Evolutionary conservation across 2,797 vertebrate genomes (phyloP).

Genomic region (Neostethus bicornis): DNA sequence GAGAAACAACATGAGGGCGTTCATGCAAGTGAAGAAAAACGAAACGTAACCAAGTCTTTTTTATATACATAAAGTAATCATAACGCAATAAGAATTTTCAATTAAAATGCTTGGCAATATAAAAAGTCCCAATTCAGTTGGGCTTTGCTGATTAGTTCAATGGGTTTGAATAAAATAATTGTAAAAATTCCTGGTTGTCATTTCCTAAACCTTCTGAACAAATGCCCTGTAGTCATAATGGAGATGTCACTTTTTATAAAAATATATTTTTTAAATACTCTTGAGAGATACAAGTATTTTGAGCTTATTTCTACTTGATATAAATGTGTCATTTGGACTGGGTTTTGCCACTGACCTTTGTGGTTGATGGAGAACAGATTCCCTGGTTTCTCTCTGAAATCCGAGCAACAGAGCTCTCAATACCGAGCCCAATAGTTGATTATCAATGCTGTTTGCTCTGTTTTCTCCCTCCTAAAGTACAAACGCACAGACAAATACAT

Average conservation of each 20-base stretch:
- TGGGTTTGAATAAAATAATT: background rate
- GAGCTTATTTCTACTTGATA: background rate
- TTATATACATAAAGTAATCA: too few relatives aligned
- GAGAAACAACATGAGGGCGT: background rate
- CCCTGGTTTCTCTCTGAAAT: slow-evolving; percentile 74
- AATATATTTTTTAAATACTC: background rate
- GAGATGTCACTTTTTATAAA: background rate
- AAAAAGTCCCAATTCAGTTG: too few relatives aligned
- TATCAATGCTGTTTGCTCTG: slow-evolving; percentile 40
- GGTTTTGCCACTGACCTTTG: slow-evolving; percentile 68
- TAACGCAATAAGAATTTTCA: too few relatives aligned
- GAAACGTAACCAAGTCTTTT: background rate
- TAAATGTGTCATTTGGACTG: background rate
- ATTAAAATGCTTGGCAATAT: too few relatives aligned
- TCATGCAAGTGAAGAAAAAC: background rate
- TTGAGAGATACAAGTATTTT: background rate
- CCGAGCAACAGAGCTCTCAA: slow-evolving; percentile 75
- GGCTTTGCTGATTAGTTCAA: too few relatives aligned
- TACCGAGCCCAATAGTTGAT: slow-evolving; percentile 60
- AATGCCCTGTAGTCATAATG: too few relatives aligned
- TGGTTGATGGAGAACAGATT: slow-evolving; percentile 84
- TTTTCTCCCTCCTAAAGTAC: slow-evolving; percentile 67
- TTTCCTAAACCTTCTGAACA: background rate
- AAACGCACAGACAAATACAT: slow-evolving; percentile 17
- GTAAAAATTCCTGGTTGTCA: too few relatives aligned